Evolutionary conservation across 2,797 vertebrate genomes (phyloP), one percentile per base, ranked within the genome.

Genomic region (Enteromius paludinosus): DNA sequence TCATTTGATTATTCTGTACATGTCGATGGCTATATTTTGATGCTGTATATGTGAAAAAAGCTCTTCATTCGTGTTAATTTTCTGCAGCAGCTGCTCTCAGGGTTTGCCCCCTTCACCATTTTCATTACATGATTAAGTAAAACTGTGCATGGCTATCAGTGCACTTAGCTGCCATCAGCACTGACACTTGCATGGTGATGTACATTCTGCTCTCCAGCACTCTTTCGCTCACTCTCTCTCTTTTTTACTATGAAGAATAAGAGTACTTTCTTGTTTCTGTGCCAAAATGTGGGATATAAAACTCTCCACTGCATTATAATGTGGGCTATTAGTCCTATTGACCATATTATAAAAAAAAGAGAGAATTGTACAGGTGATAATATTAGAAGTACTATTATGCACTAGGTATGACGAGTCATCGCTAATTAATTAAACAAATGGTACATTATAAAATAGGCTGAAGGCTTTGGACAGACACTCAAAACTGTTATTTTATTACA

Each of bases 101-200:
- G 18, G 59, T 61, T 70, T 78, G 41, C 25, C 81, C 47, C 47
- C 35, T 73, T 64, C 25, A 74, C 75, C 61, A 79, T 82, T 79
- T 43, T 70, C 81, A 83, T 82, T 75, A 85, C 82, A 87, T 61
- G 65, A 84, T 87, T 87, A 79, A 83, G 74, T 71, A 79, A 85
- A 79, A 65, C 41, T 62, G 68, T 43, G 69, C 78, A 83, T 45
- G 59, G 49, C 80, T 73, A 82, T 86, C 83, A 78, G 49, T 83
- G 84, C 75, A 78, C 66, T 84, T 80, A 87, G 79, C 83, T 86
- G 79, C 84, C 72, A 85, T 84, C 75, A 86, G 77, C 56, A 62
- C 66, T 74, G 86, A 82, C 62, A 83, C 82, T 54, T 45, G 66
- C 30, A 78, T 59, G 65, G 41, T 81, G 78, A 83, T 78, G 78